Percentiles rank a stretch among this genome's conserved stretches.
Evolutionary conservation across 2,888 invertebrate species (phyloP).

Genomic region (Oeneis ivallda): DNA sequence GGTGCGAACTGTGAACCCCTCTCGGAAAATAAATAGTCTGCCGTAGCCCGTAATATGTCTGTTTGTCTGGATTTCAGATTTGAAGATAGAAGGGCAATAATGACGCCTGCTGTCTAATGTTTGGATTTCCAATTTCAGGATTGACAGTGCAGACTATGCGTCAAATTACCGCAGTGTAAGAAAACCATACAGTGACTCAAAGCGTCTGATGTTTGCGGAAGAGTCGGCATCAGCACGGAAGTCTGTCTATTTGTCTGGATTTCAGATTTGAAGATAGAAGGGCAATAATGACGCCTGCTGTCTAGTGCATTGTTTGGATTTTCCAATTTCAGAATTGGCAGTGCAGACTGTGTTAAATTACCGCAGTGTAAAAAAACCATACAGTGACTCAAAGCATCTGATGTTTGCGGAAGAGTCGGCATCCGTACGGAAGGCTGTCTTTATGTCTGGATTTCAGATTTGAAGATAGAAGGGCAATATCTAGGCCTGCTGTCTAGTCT

Average conservation of each 20-base stretch:
- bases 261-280: slow-evolving; percentile 6
- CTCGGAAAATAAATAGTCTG: slow-evolving; percentile 8
- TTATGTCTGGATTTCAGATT: slow-evolving; percentile 6
- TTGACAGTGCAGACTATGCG: not conserved
- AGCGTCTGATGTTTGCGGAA: too few species aligned
- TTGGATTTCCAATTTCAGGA: slow-evolving; percentile 11
- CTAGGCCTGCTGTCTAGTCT: slow-evolving; percentile 1
- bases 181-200: not conserved
- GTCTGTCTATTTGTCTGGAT: slow-evolving; percentile 5
- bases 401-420: too few species aligned
- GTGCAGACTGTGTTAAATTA: not conserved
- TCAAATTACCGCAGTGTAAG: not conserved
- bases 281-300: slow-evolving; percentile 6
- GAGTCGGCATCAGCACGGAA: too few species aligned
- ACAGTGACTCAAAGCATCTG: not conserved
- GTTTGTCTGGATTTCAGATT: slow-evolving; percentile 7
- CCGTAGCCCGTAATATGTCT: slow-evolving; percentile 1
- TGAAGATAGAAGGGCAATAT: slow-evolving; percentile 4
- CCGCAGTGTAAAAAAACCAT: not conserved
- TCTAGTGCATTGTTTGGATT: slow-evolving; percentile 7
- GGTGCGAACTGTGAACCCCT: slow-evolving; percentile 14
- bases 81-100: slow-evolving; percentile 5
- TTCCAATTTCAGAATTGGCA: slow-evolving; percentile 8
- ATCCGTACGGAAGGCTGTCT: too few species aligned
- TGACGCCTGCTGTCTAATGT: slow-evolving; percentile 11